Evolutionary conservation across 2,113 vertebrate genomes (phyloP).

Genomic region (Saimiri boliviensis): DNA sequence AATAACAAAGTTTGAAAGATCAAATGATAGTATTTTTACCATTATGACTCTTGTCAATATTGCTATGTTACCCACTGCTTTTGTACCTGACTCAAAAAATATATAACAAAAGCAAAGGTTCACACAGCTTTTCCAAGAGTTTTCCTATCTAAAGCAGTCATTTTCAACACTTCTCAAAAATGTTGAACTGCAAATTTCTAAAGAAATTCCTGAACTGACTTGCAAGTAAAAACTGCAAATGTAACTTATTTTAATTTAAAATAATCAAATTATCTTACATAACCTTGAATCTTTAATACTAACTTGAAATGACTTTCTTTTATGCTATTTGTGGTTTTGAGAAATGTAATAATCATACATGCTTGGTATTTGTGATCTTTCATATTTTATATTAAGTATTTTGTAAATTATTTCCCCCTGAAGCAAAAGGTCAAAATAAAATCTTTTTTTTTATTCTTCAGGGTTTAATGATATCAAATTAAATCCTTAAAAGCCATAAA

Average conservation of each 20-base stretch:
- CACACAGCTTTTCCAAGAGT: neutral
- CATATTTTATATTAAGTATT: neutral
- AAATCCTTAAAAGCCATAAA: conserved; percentile 24
- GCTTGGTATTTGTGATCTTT: neutral
- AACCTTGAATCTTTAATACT: neutral
- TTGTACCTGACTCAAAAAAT: neutral
- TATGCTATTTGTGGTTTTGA: neutral
- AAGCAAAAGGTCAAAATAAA: neutral
- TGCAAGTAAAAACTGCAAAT: neutral
- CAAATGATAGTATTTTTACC: neutral
- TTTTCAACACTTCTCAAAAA: neutral
- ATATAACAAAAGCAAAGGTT: neutral
- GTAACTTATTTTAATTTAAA: neutral
- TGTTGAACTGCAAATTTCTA: neutral
- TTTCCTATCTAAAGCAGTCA: neutral
- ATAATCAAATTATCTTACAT: neutral
- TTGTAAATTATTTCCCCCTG: neutral
- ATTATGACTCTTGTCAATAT: neutral
- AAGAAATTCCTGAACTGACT: neutral
- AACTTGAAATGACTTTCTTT: neutral
- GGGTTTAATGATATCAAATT: conserved; percentile 23
- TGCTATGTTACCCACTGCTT: neutral
- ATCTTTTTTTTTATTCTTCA: neutral
- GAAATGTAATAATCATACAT: neutral
- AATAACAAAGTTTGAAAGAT: neutral